These are phyloP conservation scores for Drosophila siamana DNA, from an alignment of 2,888 invertebrate species.

Conservation along the genomic window DNA sequence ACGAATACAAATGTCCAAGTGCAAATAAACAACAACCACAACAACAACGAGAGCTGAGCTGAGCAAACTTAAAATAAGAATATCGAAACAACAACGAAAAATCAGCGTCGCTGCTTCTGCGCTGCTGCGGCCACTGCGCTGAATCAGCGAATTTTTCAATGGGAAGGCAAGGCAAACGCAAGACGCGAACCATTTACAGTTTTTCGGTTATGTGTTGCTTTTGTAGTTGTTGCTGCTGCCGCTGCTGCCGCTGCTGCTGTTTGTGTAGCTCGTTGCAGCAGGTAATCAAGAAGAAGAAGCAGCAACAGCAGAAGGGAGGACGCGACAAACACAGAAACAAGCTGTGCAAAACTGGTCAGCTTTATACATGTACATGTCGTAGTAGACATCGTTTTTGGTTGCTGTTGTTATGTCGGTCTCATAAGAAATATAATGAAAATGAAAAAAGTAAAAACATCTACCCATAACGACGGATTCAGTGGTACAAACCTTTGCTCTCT, in stretches of 20 bases:
- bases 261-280: conserved; percentile 47
- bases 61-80: conserved; percentile 46
- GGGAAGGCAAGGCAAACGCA: conserved; percentile 41
- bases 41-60: conserved; percentile 19
- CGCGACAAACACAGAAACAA: conserved; percentile 35
- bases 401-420: conserved; percentile 1
- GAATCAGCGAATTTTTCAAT: conserved; percentile 72
- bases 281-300: conserved; percentile 37
- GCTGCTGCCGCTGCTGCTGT: conserved; percentile 5
- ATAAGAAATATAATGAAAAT: conserved; percentile 15
- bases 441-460: conserved; percentile 34
- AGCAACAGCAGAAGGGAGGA: conserved; percentile 16
- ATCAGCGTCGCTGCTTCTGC: conserved; percentile 42
- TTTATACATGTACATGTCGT: conserved; percentile 21
- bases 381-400: not conserved
- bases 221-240: conserved; percentile 23
- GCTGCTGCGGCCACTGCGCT: conserved; percentile 33
- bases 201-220: conserved; percentile 48
- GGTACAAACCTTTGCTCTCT: conserved; percentile 58
- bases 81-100: conserved; percentile 46
- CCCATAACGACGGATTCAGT: conserved; percentile 29
- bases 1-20: conserved; percentile 48
- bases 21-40: conserved; percentile 57
- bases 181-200: conserved; percentile 59
- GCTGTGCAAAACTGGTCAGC: conserved; percentile 60